Evolutionary conservation across 2,888 invertebrate species (phyloP), one percentile per base, ranked within the genome.

Genomic region (Drosophila longiperda): DNA sequence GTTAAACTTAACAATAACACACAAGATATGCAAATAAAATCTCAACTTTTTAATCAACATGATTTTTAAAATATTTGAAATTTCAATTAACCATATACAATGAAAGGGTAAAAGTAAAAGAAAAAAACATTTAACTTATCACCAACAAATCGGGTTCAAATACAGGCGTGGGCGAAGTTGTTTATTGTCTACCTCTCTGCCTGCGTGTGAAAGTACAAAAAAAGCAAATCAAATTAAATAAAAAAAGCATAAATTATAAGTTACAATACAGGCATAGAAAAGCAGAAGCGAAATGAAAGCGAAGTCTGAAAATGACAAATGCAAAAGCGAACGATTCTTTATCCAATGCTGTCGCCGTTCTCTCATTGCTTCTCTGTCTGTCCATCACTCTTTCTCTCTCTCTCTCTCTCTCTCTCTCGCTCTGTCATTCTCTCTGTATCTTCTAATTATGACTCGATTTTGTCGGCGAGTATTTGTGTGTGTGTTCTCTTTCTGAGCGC

Each of bases 251-350:
- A 74, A 87, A 89, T 82, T 84, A 75, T 60, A 67, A 78, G 71
- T 73, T 64, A 81, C 78, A 81, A 80, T 70, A 59, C 48, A 52
- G 20, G 38, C 60, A 62, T 71, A 66, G 65, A 75, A 66, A 75
- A 73, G 63, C 66, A 80, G 74, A 86, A 74, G 76, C 75, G 73
- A 87, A 86, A 86, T 75, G 86, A 88, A 90, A 87, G 83, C 81
- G 83, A 89, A 86, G 81, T 77, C 82, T 75, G 55, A 59, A 60
- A 45, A 66, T 68, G 68, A 69, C 75, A 87, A 81, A 75, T 59
- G 70, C 82, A 81, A 86, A 76, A 66, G 58, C 74, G 66, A 82
- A 73, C 73, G 66, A 68, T 89, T 83, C 90, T 89, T 89, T 72
- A 63, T 62, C 57, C 59, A 58, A 53, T 33, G 42, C 54, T 54